A percentile compares a stretch with the other conserved stretches of the same genome.
These are phyloP conservation scores for Acrobasis suavella DNA, from an alignment of 2,888 invertebrate species.

Conservation along the genomic window DNA sequence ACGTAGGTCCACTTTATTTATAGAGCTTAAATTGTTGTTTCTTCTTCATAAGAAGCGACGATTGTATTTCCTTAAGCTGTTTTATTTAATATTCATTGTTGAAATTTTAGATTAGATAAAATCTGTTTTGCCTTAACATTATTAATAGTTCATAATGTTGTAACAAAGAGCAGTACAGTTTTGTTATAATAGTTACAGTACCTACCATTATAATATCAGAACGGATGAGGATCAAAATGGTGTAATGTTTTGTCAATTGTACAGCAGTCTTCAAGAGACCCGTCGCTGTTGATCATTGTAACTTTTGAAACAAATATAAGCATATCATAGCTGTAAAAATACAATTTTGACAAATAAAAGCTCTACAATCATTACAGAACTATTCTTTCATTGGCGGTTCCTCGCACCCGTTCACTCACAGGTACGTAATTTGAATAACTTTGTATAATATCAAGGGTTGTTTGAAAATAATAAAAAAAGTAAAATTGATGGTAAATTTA, in stretches of 20 bases:
- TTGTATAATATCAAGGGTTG: background rate
- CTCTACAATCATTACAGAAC: slow-evolving; percentile 82
- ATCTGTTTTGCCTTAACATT: slow-evolving; percentile 81
- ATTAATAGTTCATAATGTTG: slow-evolving; percentile 75
- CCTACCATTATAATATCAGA: slow-evolving; percentile 49
- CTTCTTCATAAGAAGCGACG: slow-evolving; percentile 52
- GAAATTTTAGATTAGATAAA: slow-evolving; percentile 79
- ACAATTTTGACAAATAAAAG: slow-evolving; percentile 92
- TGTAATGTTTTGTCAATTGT: slow-evolving; percentile 77
- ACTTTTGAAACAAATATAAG: slow-evolving; percentile 90
- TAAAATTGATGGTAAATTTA: slow-evolving; percentile 13
- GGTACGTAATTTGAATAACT: slow-evolving; percentile 39
- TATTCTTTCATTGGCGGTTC: slow-evolving; percentile 52
- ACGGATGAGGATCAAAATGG: slow-evolving; percentile 64
- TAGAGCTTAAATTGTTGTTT: slow-evolving; percentile 69
- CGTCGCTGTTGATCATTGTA: slow-evolving; percentile 84
- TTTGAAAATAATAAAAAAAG: background rate
- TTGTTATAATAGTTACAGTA: slow-evolving; percentile 72
- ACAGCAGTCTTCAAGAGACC: slow-evolving; percentile 67
- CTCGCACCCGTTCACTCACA: slow-evolving; percentile 25
- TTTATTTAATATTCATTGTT: slow-evolving; percentile 81
- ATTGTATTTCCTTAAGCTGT: slow-evolving; percentile 70
- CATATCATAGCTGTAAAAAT: slow-evolving; percentile 96
- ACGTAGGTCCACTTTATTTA: slow-evolving; percentile 78
- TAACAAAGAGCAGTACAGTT: slow-evolving; percentile 75